These are phyloP conservation scores for Patiria miniata DNA, from an alignment of 35 echinoderm and acorn worm species.

Conservation along the genomic window DNA sequence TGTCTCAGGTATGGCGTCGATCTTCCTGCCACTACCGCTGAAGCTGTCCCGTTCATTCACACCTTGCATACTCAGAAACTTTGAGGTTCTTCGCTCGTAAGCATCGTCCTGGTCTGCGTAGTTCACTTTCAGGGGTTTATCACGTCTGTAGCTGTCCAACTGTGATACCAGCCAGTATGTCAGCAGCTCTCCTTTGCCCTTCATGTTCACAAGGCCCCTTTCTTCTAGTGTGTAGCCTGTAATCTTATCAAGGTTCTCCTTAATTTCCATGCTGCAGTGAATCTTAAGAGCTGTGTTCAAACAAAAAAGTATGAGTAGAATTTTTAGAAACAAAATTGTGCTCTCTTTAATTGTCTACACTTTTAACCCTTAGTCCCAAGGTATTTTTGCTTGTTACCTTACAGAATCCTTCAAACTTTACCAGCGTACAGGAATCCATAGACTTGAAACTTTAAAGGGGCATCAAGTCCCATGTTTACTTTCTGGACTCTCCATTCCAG, in stretches of 20 bases:
- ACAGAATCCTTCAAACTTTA: no score
- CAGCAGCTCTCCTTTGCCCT: constrained; percentile 86
- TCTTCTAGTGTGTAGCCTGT: constrained; percentile 76
- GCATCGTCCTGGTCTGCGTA: constrained; percentile 23
- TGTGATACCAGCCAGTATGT: constrained; percentile 90
- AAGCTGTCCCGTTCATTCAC: constrained; percentile 12
- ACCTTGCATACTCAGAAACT: constrained; percentile 24
- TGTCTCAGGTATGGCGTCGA: constrained; percentile 5
- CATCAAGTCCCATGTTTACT: no score
- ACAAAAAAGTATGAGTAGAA: not conserved
- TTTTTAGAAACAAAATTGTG: no score
- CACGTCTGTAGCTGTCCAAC: constrained; percentile 51
- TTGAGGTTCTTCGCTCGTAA: constrained; percentile 9
- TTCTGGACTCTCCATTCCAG: no score
- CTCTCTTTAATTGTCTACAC: no score
- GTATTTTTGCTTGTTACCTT: no score
- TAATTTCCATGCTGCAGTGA: constrained; percentile 77
- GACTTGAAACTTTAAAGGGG: no score
- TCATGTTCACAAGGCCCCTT: constrained; percentile 87
- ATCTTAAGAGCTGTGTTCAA: constrained; percentile 79
- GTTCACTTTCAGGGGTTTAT: constrained; percentile 39
- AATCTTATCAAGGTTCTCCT: constrained; percentile 63
- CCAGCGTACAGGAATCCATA: no score
- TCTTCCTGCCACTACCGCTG: not conserved
- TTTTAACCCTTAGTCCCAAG: no score